Evolutionary conservation across 2,888 invertebrate genomes (phyloP).

Genomic region (Clitarchus hookeri): DNA sequence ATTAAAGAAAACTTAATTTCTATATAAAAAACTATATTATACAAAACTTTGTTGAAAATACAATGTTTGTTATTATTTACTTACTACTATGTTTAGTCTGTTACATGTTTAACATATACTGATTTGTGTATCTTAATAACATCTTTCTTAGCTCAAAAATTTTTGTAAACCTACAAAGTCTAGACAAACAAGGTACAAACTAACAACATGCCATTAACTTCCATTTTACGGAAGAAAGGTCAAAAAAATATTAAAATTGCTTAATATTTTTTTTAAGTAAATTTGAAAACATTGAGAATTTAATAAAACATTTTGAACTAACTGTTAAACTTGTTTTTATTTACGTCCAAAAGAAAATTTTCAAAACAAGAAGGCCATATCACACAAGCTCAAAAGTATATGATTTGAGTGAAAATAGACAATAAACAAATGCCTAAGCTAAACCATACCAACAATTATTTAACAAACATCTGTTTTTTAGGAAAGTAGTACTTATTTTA

Average conservation of each 20-base stretch:
- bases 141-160: neutral
- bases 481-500: too few species aligned
- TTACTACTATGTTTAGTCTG: neutral
- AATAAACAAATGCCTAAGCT: too few species aligned
- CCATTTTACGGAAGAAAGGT: neutral
- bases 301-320: neutral
- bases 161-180: neutral
- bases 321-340: neutral
- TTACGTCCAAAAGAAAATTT: neutral
- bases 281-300: neutral
- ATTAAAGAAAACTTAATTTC: too few species aligned
- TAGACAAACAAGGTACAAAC: neutral
- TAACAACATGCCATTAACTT: neutral
- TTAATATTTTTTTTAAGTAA: neutral
- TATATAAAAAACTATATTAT: neutral
- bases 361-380: too few species aligned
- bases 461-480: too few species aligned
- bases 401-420: too few species aligned
- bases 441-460: too few species aligned
- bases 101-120: neutral
- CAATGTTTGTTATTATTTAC: neutral
- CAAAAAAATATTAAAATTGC: neutral
- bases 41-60: neutral
- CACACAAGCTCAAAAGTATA: too few species aligned
- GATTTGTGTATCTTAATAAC: neutral